phyloP scores from a whole-genome alignment of 1,140 invertebrate genomes.

The Rhynchophorus ferrugineus region DNA sequence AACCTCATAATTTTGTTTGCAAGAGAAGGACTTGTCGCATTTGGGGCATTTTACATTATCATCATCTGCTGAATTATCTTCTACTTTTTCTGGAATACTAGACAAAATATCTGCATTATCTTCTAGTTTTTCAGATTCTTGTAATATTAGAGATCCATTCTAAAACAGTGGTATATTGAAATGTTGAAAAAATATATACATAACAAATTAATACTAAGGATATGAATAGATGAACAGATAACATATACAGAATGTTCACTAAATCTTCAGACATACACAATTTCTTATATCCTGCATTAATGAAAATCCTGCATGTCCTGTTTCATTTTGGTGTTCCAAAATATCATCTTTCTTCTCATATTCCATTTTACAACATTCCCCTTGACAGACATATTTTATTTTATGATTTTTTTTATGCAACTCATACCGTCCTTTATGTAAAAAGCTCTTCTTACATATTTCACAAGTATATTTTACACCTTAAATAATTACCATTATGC shows the following conservation, averaged over 20 bases:
- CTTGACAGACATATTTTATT: constrained; percentile 45
- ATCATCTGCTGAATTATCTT: neutral
- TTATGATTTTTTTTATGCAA: constrained; percentile 40
- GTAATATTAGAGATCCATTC: constrained; percentile 10
- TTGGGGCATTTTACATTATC: constrained; percentile 43
- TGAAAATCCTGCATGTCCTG: constrained; percentile 44
- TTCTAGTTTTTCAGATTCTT: neutral
- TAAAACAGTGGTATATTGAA: constrained; percentile 7
- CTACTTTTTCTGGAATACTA: neutral
- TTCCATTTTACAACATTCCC: constrained; percentile 40
- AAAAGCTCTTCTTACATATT: constrained; percentile 47
- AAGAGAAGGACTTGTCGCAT: constrained; percentile 50
- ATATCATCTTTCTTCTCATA: constrained; percentile 45
- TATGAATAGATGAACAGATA: too few relatives aligned
- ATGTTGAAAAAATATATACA: too few relatives aligned
- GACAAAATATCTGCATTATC: neutral
- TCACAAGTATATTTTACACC: constrained; percentile 44
- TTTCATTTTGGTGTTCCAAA: constrained; percentile 46
- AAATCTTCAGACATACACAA: too few relatives aligned
- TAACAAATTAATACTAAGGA: too few relatives aligned
- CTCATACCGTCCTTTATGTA: constrained; percentile 44
- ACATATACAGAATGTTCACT: too few relatives aligned
- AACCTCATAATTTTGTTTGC: constrained; percentile 48
- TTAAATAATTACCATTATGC: too few relatives aligned
- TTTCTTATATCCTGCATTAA: constrained; percentile 7